A percentile compares a stretch with the other conserved stretches of the same genome.
phyloP scores from a whole-genome alignment of 2,113 vertebrate genomes.

The Rhadina sibilatrix region DNA sequence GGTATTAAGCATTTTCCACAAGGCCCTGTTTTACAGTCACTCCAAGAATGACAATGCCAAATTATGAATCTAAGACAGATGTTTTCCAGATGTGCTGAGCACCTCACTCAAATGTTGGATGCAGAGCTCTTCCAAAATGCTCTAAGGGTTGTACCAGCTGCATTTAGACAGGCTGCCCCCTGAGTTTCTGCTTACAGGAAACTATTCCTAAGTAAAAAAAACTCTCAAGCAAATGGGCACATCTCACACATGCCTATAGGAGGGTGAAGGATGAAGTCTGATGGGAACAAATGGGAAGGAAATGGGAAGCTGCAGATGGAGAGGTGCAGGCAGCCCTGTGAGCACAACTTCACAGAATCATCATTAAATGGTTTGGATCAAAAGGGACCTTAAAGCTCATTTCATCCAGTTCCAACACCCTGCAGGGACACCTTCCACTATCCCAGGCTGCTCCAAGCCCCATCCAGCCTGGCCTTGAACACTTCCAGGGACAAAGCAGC shows the following conservation, averaged over 20 bases:
- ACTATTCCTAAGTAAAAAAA: not conserved
- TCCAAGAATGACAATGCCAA: not conserved
- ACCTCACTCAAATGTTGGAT: not conserved
- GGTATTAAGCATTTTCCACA: not conserved
- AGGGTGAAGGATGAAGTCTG: not conserved
- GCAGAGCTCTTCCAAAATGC: not conserved
- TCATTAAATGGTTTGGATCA: not conserved
- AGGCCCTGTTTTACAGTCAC: not conserved
- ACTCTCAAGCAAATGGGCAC: not conserved
- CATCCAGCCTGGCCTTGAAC: accelerated
- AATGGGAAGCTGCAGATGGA: not conserved
- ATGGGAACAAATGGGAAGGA: not conserved
- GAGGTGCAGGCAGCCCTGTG: accelerated
- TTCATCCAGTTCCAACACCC: not conserved
- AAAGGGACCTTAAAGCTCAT: not conserved
- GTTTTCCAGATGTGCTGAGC: slow-evolving; percentile 10
- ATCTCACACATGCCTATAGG: not conserved
- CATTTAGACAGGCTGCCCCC: not conserved
- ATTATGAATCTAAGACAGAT: not conserved
- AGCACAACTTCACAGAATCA: accelerated
- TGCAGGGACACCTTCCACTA: not conserved
- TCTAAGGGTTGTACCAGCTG: not conserved
- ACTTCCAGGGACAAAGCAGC: not conserved
- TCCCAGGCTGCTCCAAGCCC: not conserved
- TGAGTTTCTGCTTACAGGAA: not conserved